A percentile compares a stretch with the other conserved stretches of the same genome.
These are phyloP conservation scores for Megaceryle torquata DNA, from an alignment of 2,113 vertebrate genomes.

Conservation along the genomic window DNA sequence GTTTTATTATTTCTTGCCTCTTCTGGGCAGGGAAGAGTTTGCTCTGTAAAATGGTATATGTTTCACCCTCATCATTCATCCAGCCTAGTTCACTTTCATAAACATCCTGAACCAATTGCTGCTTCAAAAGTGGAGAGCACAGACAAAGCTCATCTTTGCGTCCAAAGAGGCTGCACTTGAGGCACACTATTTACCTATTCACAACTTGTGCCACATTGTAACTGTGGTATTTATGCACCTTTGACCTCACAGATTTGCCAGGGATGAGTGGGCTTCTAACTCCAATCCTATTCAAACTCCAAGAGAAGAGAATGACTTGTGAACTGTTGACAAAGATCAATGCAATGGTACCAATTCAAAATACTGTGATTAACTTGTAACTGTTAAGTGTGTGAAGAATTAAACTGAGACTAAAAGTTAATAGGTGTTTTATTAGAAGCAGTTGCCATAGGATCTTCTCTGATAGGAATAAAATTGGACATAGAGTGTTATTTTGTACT, in stretches of 20 bases:
- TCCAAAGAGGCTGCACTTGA: background rate
- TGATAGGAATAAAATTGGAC: background rate
- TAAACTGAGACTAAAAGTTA: background rate
- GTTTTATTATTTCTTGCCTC: background rate
- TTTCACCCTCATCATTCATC: background rate
- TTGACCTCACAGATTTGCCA: background rate
- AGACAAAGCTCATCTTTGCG: background rate
- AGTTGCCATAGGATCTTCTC: background rate
- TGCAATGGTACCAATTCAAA: background rate
- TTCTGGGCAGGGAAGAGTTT: background rate
- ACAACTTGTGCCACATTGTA: background rate
- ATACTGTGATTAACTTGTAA: background rate
- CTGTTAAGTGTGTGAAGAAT: background rate
- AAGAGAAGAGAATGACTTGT: background rate
- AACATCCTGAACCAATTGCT: background rate
- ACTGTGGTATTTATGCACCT: background rate
- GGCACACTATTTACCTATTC: background rate
- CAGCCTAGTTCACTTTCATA: background rate
- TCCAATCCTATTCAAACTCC: background rate
- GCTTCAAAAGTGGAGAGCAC: background rate
- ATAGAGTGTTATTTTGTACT: background rate
- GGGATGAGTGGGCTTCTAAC: background rate
- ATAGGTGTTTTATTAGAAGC: background rate
- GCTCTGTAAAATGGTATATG: background rate
- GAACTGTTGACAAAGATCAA: background rate